These are phyloP conservation scores for Megaceryle maxima DNA, from an alignment of 2,113 vertebrate genomes.

Conservation along the genomic window DNA sequence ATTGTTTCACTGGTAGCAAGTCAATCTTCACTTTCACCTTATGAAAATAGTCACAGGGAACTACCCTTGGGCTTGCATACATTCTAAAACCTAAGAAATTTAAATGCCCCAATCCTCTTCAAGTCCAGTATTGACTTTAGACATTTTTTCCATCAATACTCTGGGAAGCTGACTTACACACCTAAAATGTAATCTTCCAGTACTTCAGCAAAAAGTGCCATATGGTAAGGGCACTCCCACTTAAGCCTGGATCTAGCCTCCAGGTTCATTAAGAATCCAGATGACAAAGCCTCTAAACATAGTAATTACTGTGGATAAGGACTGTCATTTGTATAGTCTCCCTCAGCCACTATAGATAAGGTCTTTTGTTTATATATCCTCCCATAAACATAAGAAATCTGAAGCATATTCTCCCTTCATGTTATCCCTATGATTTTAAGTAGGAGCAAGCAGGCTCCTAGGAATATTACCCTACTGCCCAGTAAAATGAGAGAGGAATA, in stretches of 20 bases:
- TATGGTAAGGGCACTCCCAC: background rate
- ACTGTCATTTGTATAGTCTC: background rate
- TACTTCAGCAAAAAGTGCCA: background rate
- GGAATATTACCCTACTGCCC: background rate
- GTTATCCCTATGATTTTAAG: background rate
- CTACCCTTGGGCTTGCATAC: background rate
- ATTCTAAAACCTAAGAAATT: background rate
- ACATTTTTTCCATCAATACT: background rate
- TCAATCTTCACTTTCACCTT: background rate
- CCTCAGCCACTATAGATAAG: background rate
- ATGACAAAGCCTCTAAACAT: background rate
- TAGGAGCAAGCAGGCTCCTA: background rate
- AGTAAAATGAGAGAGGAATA: background rate
- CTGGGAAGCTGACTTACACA: background rate
- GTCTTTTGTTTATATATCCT: background rate
- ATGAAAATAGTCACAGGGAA: background rate
- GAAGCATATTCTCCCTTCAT: background rate
- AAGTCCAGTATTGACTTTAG: background rate
- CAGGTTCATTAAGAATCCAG: background rate
- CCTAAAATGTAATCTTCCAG: background rate
- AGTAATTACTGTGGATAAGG: background rate
- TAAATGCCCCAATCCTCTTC: background rate
- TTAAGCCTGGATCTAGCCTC: background rate
- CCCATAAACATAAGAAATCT: background rate
- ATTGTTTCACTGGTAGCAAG: background rate